Evolutionary conservation across 1,140 invertebrate species (phyloP).

Genomic region (Myzus persicae): DNA sequence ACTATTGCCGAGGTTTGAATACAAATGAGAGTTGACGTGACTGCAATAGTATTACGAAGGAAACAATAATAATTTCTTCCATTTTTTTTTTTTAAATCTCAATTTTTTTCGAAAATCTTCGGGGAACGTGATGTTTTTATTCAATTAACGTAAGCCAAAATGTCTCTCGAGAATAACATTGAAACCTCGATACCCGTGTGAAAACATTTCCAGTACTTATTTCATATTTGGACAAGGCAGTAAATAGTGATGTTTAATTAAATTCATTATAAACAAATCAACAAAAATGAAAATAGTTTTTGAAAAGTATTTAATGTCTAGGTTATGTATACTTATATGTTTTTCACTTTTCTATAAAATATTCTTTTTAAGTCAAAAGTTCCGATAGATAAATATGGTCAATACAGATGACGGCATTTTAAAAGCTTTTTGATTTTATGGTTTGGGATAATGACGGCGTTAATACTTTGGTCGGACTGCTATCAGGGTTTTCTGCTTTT

Average conservation of each 20-base stretch:
- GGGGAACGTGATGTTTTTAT: slow-evolving; percentile 51
- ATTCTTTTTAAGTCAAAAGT: not conserved
- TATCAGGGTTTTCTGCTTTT: not conserved
- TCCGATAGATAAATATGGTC: not conserved
- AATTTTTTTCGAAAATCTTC: slow-evolving; percentile 40
- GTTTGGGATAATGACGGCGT: not conserved
- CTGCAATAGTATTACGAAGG: slow-evolving; percentile 51
- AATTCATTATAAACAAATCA: not conserved
- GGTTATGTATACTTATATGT: no score
- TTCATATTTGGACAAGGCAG: no score
- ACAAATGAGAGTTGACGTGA: slow-evolving; percentile 56
- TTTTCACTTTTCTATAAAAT: not conserved
- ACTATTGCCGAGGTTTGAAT: slow-evolving; percentile 56
- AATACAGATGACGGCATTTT: not conserved
- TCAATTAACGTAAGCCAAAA: slow-evolving; percentile 28
- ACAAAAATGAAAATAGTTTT: not conserved
- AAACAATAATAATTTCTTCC: slow-evolving; percentile 52
- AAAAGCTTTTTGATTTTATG: slow-evolving; percentile 3
- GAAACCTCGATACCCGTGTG: not conserved
- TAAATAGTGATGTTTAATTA: slow-evolving; percentile 13
- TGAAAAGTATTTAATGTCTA: not conserved
- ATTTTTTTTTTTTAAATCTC: slow-evolving; percentile 38
- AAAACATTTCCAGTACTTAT: not conserved
- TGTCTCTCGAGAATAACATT: not conserved
- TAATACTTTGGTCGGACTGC: not conserved